Percentiles rank a stretch among this genome's conserved stretches.
These are phyloP conservation scores for Macrochelys suwanniensis DNA, from an alignment of 2,797 vertebrate genomes.

Conservation along the genomic window DNA sequence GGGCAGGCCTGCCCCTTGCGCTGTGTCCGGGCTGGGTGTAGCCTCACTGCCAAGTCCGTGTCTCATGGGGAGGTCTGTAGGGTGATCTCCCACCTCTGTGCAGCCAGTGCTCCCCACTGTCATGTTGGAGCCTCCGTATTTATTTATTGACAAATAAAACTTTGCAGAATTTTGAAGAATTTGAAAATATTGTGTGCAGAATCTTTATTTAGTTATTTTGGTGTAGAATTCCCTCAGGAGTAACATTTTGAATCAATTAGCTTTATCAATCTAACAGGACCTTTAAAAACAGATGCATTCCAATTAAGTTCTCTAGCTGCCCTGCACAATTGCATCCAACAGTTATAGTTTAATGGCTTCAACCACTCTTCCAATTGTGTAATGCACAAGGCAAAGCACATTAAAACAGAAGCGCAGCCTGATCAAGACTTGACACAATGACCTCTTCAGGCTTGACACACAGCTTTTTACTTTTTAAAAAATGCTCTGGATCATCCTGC, in stretches of 20 bases:
- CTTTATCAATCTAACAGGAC: neutral
- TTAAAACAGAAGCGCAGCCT: neutral
- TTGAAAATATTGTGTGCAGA: no score
- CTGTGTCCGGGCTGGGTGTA: no score
- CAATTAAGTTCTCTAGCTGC: neutral
- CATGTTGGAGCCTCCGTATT: no score
- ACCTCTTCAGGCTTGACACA: neutral
- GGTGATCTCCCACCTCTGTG: neutral
- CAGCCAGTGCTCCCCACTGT: no score
- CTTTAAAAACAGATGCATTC: neutral
- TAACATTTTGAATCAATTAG: slow-evolving; percentile 16
- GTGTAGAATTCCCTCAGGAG: no score
- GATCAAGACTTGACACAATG: neutral
- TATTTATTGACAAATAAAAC: no score
- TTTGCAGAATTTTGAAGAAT: no score
- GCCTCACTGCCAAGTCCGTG: neutral
- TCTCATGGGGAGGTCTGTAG: neutral
- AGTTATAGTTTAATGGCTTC: slow-evolving; percentile 1
- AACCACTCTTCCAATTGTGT: neutral
- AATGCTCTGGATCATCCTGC: neutral
- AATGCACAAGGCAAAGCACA: neutral
- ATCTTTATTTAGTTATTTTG: no score
- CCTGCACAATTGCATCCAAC: neutral
- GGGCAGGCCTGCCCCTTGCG: no score
- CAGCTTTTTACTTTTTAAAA: neutral